Base-by-base conservation (phyloP, 2,888 invertebrate genomes). In the Mystacides longicornis region DNA sequence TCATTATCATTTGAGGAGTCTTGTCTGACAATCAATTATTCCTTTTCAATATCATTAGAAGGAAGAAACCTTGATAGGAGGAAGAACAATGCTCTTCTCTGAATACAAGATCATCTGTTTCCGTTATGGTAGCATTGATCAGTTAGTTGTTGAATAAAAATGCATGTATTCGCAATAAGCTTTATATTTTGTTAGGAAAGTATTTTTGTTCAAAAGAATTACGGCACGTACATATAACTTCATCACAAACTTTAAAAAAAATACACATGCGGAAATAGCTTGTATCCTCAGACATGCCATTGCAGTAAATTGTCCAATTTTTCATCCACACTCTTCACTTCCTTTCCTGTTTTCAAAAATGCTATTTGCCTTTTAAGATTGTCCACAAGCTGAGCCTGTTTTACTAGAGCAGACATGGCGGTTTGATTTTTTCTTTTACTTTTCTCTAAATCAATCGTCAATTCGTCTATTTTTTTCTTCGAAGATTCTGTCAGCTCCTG, bases 341-440 rank as follows among this genome's bases (percentile, higher is more conserved):
- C 50, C 7, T 23, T 27, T 3, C 49, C 42, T 2, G 54, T 43
- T 3, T 37, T 23, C 27, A 57, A 49, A 16, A 59, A 55, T 14
- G 27, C 37, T 14, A 57, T 31, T 52, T 61, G 61, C 27, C 57
- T 53, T 22, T 53, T 52, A 21, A 61, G 55, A 52, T 61, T 61
- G 49, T 61, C 61, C 1, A 59, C 43, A n/a, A 61, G 51, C 21
- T 47, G 49, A 3, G 57, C 48, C 48, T 61, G 61, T 43, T 55
- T 57, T 22, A 52, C 52, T 2, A 61, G 22, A 4, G 57, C 54
- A 3, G 51, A 46, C 33, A 55, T 42, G 3, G 53, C 55, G 5
- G 19, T 45, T 42, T 43, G 46, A 22, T 47, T 51, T 18, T 49
- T 48, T 23, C 51, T 55, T 48, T 57, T 51, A 11, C 54, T 27